Evolutionary conservation across 2,888 invertebrate genomes (phyloP), one percentile per base, ranked within the genome.

Genomic region (Strigamia maritima): DNA sequence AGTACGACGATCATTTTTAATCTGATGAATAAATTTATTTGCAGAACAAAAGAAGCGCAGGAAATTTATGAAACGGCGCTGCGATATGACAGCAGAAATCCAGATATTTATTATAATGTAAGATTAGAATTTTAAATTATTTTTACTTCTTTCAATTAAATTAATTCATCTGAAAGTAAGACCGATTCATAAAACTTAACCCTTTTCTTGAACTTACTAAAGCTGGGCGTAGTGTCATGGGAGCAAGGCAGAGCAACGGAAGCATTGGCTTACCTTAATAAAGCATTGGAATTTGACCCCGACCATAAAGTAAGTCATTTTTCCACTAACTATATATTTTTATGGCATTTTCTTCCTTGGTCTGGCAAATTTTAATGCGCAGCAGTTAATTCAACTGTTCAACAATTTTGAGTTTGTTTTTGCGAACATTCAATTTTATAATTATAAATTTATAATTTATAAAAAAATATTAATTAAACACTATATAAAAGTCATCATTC

Each of bases 21-120:
- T 26, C 40, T 54, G 28, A 28, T 28, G 70, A 28, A 54, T 54
- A 54, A 70, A 28, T 76, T 79, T 79, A 76, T 49, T 83, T 84
- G 60, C 83, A 87, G 96, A 83, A 95, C 95, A 0, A 92, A 93
- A 83, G 97, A 98, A 86, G 98, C 98, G 0, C 94, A 96, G 86
- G 94, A 95, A 85, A 95, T 97, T 54, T 98, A 98, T 86, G 95
- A 96, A 85, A 90, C 93, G 83, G 98, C 97, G 1, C 87, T 98
- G 77, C 89, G 94, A 82, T 96, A 97, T 87, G 97, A 97, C 86
- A 94, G 92, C 85, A 94, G 92, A 83, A 96, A 96, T 87, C 95
- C 96, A 0, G 96, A 96, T 85, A 95, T 96, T 84, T 95, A 96
- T 86, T 96, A 96, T 85, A 96, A 96, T 86, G 94, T 94, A 88